Conservation (phyloP, 2,113 vertebrate genomes). For the Budorcas taxicolor region DNA sequence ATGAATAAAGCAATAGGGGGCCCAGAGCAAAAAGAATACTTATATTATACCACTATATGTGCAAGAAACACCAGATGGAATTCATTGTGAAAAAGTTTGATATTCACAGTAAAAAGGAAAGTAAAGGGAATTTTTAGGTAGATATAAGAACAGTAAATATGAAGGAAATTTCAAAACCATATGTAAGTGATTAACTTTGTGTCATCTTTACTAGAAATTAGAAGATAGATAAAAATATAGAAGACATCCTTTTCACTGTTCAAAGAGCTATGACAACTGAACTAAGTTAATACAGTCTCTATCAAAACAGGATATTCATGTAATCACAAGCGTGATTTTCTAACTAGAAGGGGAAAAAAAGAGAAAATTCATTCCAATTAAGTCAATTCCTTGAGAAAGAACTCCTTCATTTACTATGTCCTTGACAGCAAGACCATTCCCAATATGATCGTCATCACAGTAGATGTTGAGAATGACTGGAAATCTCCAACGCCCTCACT, state of each 20-base stretch:
- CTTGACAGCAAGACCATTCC: not conserved
- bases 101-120: not conserved
- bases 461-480: not conserved
- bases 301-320: not conserved
- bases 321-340: not conserved
- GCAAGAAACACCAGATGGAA: not conserved
- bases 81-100: not conserved
- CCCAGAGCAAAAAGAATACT: not conserved
- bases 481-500: not conserved
- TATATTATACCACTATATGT: not conserved
- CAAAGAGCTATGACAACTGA: not conserved
- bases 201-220: not conserved
- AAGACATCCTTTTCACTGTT: not conserved
- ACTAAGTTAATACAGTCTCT: not conserved
- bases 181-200: not conserved
- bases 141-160: not conserved
- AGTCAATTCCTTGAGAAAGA: conserved; percentile 1
- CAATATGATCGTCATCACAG: not conserved
- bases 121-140: not conserved
- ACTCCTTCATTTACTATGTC: not conserved
- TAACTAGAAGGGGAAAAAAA: not conserved
- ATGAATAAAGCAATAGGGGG: not conserved
- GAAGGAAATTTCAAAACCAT: not conserved
- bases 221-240: not conserved
- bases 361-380: not conserved